A percentile compares a stretch with the other conserved stretches of the same genome.
Evolutionary conservation across 2,113 vertebrate genomes (phyloP).

Genomic region (Columba janthina): DNA sequence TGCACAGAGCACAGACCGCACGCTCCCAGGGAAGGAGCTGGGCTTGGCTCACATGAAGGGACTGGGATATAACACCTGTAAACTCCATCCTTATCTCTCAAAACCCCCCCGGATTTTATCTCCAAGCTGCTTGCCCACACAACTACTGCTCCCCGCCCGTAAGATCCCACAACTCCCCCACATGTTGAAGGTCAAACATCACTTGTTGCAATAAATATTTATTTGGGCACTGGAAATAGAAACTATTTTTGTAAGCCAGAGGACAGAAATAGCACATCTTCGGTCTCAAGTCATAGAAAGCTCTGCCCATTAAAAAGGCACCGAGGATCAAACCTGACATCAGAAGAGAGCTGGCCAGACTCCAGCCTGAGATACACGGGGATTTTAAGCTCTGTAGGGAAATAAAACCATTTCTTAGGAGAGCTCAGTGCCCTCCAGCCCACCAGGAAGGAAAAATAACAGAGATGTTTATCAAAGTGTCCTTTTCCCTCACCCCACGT

Average conservation of each 20-base stretch:
- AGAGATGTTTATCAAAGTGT: accelerated
- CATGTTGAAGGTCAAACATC: not conserved
- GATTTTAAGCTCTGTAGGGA: not conserved
- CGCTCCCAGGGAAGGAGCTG: not conserved
- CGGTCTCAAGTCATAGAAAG: not conserved
- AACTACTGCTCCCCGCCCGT: not conserved
- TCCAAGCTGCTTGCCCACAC: not conserved
- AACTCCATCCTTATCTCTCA: not conserved
- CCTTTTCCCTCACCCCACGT: not conserved
- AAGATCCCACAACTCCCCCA: not conserved
- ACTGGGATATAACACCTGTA: accelerated
- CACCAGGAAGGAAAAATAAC: not conserved
- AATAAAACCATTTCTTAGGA: not conserved
- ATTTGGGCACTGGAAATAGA: not conserved
- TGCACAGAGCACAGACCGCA: not conserved
- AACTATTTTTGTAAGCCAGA: not conserved
- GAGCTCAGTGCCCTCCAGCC: not conserved
- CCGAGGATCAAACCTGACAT: not conserved
- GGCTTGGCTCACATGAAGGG: accelerated
- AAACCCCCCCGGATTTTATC: not conserved
- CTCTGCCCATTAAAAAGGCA: not conserved
- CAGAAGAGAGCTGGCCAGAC: not conserved
- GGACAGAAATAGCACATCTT: not conserved
- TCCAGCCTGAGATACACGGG: not conserved
- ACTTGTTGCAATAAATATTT: not conserved